These are phyloP conservation scores for Eupithecia centaureata DNA, from an alignment of 2,888 invertebrate genomes.

Conservation along the genomic window DNA sequence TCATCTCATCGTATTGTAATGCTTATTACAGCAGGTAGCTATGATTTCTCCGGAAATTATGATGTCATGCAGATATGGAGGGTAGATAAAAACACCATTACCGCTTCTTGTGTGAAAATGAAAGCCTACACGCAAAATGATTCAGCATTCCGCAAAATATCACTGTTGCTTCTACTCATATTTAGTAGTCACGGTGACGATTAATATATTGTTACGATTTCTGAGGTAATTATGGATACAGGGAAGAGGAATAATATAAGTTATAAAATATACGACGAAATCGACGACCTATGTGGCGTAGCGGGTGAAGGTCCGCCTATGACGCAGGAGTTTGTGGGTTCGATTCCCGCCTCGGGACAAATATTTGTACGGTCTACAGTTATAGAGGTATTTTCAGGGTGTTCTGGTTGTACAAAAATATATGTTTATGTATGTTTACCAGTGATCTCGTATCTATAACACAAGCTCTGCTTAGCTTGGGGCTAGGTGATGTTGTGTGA, in stretches of 20 bases:
- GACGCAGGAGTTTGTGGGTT: no score
- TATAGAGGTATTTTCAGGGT: no score
- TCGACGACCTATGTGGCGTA: no score
- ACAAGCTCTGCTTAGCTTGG: no score
- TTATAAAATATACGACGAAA: no score
- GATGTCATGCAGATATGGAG: constrained; percentile 24
- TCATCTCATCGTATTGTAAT: neutral
- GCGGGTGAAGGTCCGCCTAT: no score
- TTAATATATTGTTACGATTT: neutral
- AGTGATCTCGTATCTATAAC: no score
- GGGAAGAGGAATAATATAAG: neutral
- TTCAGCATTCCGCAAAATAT: constrained; percentile 18
- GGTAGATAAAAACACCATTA: constrained; percentile 29
- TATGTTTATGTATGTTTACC: no score
- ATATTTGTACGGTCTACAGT: no score
- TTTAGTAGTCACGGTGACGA: constrained; percentile 1
- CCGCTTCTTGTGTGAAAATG: constrained; percentile 17
- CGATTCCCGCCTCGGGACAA: no score
- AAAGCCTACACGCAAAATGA: constrained; percentile 34
- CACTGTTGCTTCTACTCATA: neutral
- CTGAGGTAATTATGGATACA: neutral
- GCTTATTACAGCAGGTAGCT: neutral
- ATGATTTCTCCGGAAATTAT: constrained; percentile 22
- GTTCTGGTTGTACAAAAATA: no score
- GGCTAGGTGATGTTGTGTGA: no score